phyloP scores from a whole-genome alignment of 2,113 vertebrate genomes.

The Mastomys natalensis region DNA sequence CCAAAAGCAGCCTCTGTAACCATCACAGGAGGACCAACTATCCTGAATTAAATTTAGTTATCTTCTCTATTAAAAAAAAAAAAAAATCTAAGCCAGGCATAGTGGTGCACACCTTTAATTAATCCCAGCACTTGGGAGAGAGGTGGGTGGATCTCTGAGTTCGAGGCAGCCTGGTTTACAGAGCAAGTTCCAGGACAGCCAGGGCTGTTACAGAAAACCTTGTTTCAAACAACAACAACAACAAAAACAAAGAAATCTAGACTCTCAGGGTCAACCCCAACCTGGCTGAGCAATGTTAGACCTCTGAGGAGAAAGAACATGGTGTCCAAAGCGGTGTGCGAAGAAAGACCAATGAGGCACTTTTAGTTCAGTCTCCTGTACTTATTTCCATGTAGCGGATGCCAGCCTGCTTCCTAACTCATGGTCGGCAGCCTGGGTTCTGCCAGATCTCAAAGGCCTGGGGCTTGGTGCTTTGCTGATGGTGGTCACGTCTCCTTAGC shows the following conservation, averaged over 20 bases:
- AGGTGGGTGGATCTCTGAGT: background rate
- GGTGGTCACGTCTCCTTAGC: background rate
- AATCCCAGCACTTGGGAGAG: background rate
- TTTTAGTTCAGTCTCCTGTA: background rate
- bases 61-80: background rate
- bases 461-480: background rate
- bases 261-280: background rate
- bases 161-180: background rate
- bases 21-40: background rate
- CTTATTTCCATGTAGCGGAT: background rate
- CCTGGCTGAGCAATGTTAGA: background rate
- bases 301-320: background rate
- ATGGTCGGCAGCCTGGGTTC: background rate
- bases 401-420: background rate
- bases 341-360: background rate
- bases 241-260: background rate
- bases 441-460: background rate
- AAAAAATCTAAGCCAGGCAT: background rate
- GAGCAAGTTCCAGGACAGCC: background rate
- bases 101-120: rapidly evolving
- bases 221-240: background rate
- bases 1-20: background rate
- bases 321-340: background rate
- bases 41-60: background rate
- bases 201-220: background rate